Percentiles rank a stretch among this genome's conserved stretches.
phyloP scores from a whole-genome alignment of 2,113 vertebrate genomes.

The Actenoides hombroni region DNA sequence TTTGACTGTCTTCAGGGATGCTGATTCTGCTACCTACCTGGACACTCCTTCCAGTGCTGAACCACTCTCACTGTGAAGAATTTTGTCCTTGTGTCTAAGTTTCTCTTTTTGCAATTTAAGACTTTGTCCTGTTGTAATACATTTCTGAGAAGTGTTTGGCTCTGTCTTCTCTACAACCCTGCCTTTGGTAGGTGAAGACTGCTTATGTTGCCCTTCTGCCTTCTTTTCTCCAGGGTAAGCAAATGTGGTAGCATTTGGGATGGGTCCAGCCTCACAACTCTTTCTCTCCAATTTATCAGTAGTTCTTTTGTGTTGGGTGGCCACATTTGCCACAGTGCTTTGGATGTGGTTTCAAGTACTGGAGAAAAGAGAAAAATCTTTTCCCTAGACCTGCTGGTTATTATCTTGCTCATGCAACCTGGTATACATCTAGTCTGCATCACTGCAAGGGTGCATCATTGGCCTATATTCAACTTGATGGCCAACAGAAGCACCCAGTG shows the following conservation, averaged over 20 bases:
- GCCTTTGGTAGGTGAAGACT: background rate
- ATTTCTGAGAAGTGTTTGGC: background rate
- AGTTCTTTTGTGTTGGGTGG: background rate
- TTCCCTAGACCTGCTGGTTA: background rate
- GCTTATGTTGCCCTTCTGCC: background rate
- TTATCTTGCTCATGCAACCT: background rate
- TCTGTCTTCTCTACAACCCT: background rate
- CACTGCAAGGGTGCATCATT: background rate
- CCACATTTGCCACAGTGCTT: background rate
- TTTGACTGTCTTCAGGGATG: background rate
- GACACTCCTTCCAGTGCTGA: background rate
- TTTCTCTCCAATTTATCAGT: background rate
- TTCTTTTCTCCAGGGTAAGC: background rate
- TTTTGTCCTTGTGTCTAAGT: background rate
- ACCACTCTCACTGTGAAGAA: background rate
- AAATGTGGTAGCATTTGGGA: background rate
- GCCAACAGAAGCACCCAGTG: background rate
- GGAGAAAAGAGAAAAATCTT: background rate
- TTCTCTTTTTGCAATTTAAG: background rate
- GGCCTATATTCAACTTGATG: background rate
- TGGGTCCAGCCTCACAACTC: background rate
- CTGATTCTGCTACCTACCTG: background rate
- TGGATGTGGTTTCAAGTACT: background rate
- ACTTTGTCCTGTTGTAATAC: background rate
- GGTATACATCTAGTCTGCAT: background rate